Evolutionary conservation across 2,888 invertebrate genomes (phyloP).

Genomic region (Gasteruption jaculator): DNA sequence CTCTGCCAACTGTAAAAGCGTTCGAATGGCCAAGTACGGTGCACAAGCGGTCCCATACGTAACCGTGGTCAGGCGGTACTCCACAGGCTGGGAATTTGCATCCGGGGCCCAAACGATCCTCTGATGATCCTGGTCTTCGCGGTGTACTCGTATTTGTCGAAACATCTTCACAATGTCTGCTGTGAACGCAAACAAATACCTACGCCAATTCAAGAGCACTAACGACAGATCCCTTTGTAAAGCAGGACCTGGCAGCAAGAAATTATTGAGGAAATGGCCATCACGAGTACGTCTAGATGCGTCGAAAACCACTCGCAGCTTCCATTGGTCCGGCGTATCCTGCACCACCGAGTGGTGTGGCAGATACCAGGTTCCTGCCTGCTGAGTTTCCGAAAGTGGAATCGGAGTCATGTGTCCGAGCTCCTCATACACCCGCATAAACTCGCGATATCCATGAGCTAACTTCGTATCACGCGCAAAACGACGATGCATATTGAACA

Average conservation of each 20-base stretch:
- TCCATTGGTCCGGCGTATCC: not conserved
- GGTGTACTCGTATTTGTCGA: conserved; percentile 12
- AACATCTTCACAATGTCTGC: conserved; percentile 19
- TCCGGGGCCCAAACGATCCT: conserved; percentile 12
- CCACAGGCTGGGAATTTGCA: not conserved
- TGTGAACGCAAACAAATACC: conserved; percentile 9
- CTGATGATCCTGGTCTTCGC: conserved; percentile 7
- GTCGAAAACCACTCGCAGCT: conserved; percentile 16
- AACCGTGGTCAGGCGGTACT: not conserved
- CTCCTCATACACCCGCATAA: conserved; percentile 13
- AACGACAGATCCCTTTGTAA: conserved; percentile 13
- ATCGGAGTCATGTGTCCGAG: conserved; percentile 16
- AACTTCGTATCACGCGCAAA: conserved; percentile 4
- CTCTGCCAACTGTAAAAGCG: not conserved
- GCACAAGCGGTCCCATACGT: not conserved
- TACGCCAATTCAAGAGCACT: conserved; percentile 9
- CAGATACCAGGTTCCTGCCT: conserved; percentile 11
- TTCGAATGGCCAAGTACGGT: not conserved
- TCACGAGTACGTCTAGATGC: conserved; percentile 10
- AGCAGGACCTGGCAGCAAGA: conserved; percentile 11
- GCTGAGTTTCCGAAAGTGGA: not conserved
- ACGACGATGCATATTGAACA: not conserved
- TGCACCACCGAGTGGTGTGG: conserved; percentile 14
- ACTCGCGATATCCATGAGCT: conserved; percentile 6
- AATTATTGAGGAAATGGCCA: conserved; percentile 11